Conservation (phyloP, 2,797 vertebrate genomes). For the Typhlichthys subterraneus region DNA sequence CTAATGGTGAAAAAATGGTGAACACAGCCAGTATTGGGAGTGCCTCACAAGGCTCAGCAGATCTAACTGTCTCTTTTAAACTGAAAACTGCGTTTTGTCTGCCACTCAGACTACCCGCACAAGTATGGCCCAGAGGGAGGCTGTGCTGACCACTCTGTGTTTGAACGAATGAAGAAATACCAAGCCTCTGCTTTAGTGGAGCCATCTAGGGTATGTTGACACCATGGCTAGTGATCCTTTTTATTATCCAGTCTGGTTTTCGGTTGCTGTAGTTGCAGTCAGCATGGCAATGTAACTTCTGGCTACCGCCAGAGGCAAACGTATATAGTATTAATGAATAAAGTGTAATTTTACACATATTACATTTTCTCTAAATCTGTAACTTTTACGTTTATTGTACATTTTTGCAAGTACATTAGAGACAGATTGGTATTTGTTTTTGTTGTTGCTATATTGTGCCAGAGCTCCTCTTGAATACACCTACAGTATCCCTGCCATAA, state of each 20-base stretch:
- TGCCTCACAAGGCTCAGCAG: slow-evolving; percentile 72
- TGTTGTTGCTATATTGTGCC: too few relatives aligned
- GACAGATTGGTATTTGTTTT: too few relatives aligned
- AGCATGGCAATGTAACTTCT: too few relatives aligned
- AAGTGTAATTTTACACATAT: too few relatives aligned
- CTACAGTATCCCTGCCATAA: too few relatives aligned
- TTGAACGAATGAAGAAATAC: slow-evolving; percentile 93
- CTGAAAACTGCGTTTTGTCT: slow-evolving; percentile 63
- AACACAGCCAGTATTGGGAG: slow-evolving; percentile 66
- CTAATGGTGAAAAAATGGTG: slow-evolving; percentile 65
- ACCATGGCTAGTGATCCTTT: slow-evolving; percentile 7
- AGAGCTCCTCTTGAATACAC: too few relatives aligned
- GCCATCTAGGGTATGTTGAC: slow-evolving; percentile 78
- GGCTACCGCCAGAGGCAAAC: too few relatives aligned
- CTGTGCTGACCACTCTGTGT: slow-evolving; percentile 94
- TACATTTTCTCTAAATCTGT: too few relatives aligned
- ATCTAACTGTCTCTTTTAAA: slow-evolving; percentile 70
- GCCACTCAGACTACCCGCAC: slow-evolving; percentile 89
- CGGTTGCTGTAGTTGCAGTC: too few relatives aligned
- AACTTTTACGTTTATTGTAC: too few relatives aligned
- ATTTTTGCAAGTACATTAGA: too few relatives aligned
- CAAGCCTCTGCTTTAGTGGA: slow-evolving; percentile 83
- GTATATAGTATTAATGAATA: too few relatives aligned
- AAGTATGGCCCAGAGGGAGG: slow-evolving; percentile 96
- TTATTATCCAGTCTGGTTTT: neutral